phyloP scores from a whole-genome alignment of 2,888 invertebrate species.

The Cheilosia vulpina region DNA sequence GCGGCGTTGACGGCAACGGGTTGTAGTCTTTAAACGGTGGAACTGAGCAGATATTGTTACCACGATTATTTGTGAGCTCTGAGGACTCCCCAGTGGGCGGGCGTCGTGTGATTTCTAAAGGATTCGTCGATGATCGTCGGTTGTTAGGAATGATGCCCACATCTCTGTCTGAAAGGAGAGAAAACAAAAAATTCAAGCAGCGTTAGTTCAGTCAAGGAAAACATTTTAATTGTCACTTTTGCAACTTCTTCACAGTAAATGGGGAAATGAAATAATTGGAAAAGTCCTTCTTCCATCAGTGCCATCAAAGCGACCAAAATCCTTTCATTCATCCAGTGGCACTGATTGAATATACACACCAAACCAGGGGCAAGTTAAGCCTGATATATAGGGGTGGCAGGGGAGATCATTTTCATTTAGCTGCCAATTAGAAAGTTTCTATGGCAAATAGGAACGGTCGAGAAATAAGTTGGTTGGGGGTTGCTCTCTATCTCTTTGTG shows the following conservation, averaged over 20 bases:
- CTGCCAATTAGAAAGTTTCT: constrained; percentile 62
- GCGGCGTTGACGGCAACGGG: constrained; percentile 80
- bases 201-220: constrained; percentile 52
- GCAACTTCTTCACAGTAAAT: neutral
- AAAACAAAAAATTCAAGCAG: constrained; percentile 13
- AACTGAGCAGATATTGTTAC: constrained; percentile 56
- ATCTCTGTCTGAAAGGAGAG: constrained; percentile 67
- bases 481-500: neutral
- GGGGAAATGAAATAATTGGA: constrained; percentile 40
- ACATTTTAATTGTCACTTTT: constrained; percentile 72
- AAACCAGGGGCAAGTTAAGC: constrained; percentile 32
- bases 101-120: constrained; percentile 66
- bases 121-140: constrained; percentile 57
- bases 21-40: constrained; percentile 76
- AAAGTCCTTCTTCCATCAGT: constrained; percentile 2
- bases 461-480: constrained; percentile 26
- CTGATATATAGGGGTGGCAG: neutral
- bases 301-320: constrained; percentile 32
- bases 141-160: constrained; percentile 28
- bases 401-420: constrained; percentile 39
- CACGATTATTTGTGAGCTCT: constrained; percentile 59
- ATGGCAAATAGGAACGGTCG: neutral
- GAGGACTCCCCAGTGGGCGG: constrained; percentile 34
- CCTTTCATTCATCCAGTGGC: constrained; percentile 11
- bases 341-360: constrained; percentile 14